Percentiles rank a stretch among this genome's conserved stretches.
phyloP scores from a whole-genome alignment of 2,888 invertebrate species.

The Lobophora halterata region DNA sequence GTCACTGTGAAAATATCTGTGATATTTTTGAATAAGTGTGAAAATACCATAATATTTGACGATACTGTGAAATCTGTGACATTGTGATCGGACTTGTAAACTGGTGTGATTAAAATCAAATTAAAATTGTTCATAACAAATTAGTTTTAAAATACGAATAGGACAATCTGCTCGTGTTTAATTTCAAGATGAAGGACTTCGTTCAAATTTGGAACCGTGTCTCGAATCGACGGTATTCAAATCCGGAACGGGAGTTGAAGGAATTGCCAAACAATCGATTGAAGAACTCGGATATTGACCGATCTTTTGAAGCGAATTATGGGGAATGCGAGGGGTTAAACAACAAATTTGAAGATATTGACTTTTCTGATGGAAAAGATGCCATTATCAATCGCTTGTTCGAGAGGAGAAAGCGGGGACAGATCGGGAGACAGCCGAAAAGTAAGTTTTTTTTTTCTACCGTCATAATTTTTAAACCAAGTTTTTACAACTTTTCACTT shows the following conservation, averaged over 20 bases:
- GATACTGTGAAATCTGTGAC: neutral
- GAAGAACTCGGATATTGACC: slow-evolving; percentile 53
- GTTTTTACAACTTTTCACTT: slow-evolving; percentile 6
- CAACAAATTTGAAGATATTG: slow-evolving; percentile 59
- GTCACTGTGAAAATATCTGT: slow-evolving; percentile 7
- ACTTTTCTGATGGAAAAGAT: slow-evolving; percentile 58
- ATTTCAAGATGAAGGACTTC: slow-evolving; percentile 82
- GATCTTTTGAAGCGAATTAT: slow-evolving; percentile 55
- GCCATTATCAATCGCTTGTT: slow-evolving; percentile 68
- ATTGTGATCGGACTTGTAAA: neutral
- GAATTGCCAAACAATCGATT: slow-evolving; percentile 57
- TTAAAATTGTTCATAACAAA: slow-evolving; percentile 4
- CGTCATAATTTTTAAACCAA: slow-evolving; percentile 12
- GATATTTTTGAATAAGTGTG: slow-evolving; percentile 6
- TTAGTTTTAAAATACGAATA: too few relatives aligned
- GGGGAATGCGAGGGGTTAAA: slow-evolving; percentile 66
- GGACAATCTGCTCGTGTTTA: slow-evolving; percentile 7
- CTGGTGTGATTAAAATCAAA: slow-evolving; percentile 1
- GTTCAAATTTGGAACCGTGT: slow-evolving; percentile 80
- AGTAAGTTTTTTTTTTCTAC: slow-evolving; percentile 53
- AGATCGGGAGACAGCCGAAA: slow-evolving; percentile 61
- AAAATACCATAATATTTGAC: too few relatives aligned
- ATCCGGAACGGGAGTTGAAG: slow-evolving; percentile 55
- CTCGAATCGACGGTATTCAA: slow-evolving; percentile 78
- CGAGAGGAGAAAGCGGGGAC: slow-evolving; percentile 56